Percentiles rank a stretch among this genome's conserved stretches.
phyloP scores from a whole-genome alignment of 1,140 invertebrate species.

The Danaus melanippus region DNA sequence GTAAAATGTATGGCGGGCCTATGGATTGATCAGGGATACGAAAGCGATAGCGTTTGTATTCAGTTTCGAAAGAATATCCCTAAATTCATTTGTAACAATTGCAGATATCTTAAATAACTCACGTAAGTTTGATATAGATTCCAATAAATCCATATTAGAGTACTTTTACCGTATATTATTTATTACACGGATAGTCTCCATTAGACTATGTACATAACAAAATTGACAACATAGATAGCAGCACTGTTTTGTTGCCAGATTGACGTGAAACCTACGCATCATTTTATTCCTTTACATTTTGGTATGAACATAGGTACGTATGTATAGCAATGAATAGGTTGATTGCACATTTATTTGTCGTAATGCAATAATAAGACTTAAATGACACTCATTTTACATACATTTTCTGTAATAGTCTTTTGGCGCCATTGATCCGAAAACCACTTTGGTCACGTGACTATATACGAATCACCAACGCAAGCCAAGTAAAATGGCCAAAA shows the following conservation, averaged over 20 bases:
- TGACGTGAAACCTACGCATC: constrained; percentile 67
- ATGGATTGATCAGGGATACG: constrained; percentile 27
- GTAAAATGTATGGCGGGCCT: constrained; percentile 70
- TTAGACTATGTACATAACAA: constrained; percentile 59
- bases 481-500: constrained; percentile 71
- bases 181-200: constrained; percentile 65
- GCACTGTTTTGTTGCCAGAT: constrained; percentile 71
- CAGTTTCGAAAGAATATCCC: background rate
- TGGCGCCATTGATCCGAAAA: constrained; percentile 73
- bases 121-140: constrained; percentile 23
- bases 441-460: constrained; percentile 71
- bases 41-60: constrained; percentile 29
- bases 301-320: constrained; percentile 31
- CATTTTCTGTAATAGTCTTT: constrained; percentile 68
- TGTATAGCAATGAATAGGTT: constrained; percentile 49
- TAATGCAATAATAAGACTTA: constrained; percentile 8
- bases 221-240: constrained; percentile 72
- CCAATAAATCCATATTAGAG: constrained; percentile 35
- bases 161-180: constrained; percentile 63
- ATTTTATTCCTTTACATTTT: constrained; percentile 46
- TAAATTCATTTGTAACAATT: constrained; percentile 1
- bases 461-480: constrained; percentile 71
- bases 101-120: constrained; percentile 32
- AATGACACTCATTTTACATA: constrained; percentile 55
- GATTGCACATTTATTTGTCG: constrained; percentile 37